phyloP scores from a whole-genome alignment of 1,140 invertebrate species.

The Drosophila orena region DNA sequence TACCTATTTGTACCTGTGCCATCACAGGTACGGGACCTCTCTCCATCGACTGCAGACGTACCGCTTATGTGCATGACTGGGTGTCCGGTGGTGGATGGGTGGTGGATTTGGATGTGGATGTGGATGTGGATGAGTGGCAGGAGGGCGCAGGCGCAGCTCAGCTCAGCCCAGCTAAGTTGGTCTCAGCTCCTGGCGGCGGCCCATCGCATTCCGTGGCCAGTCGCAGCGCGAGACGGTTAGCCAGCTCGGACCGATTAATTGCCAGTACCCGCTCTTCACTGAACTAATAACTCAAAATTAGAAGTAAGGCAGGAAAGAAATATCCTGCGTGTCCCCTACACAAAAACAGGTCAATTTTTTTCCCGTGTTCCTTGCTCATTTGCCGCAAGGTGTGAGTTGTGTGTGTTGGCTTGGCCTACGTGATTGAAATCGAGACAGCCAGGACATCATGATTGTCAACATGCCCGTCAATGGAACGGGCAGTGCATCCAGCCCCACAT shows the following conservation, averaged over 20 bases:
- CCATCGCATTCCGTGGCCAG: constrained; percentile 68
- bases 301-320: background rate
- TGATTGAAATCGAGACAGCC: constrained; percentile 16
- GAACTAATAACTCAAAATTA: background rate
- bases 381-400: constrained; percentile 17
- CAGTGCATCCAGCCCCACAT: constrained; percentile 25
- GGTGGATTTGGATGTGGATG: constrained; percentile 4
- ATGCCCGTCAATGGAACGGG: constrained; percentile 62
- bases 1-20: background rate
- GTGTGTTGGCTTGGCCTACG: constrained; percentile 10
- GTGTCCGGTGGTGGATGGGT: constrained; percentile 58
- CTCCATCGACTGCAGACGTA: background rate
- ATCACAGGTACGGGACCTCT: constrained; percentile 1
- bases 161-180: constrained; percentile 7
- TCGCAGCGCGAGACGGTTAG: constrained; percentile 69
- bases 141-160: constrained; percentile 35
- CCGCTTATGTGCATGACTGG: constrained; percentile 56
- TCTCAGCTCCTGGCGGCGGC: constrained; percentile 6
- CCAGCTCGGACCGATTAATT: constrained; percentile 36
- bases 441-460: constrained; percentile 67
- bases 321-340: background rate
- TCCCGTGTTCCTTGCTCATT: constrained; percentile 21
- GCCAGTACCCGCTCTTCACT: background rate
- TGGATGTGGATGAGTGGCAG: constrained; percentile 41
- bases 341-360: constrained; percentile 22